Evolutionary conservation across 1,140 invertebrate genomes (phyloP).

Genomic region (Prorops nasuta): DNA sequence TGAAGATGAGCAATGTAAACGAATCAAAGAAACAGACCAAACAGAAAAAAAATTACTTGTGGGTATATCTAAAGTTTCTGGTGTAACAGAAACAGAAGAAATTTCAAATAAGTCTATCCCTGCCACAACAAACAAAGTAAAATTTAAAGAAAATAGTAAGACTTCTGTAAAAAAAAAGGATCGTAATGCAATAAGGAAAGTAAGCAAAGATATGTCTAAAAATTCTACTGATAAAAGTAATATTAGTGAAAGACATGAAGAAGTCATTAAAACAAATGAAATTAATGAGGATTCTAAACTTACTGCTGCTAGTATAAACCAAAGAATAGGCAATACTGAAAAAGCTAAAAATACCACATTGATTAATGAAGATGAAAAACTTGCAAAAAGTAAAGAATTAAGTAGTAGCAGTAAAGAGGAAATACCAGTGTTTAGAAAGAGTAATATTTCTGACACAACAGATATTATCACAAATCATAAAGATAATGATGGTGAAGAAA

Average conservation of each 20-base stretch:
- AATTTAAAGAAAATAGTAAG: neutral
- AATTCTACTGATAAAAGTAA: no score
- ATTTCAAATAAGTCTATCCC: neutral
- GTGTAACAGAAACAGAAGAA: neutral
- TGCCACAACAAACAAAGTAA: no score
- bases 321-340: conserved; percentile 4
- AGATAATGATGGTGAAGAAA: conserved; percentile 40
- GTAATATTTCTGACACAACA: conserved; percentile 15
- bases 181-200: neutral
- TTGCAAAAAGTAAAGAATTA: neutral
- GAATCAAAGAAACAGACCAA: no score
- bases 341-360: conserved; percentile 5
- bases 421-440: conserved; percentile 9
- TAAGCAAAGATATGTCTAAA: no score
- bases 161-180: neutral
- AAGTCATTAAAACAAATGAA: neutral
- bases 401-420: conserved; percentile 1
- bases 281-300: conserved; percentile 2
- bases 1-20: conserved; percentile 29
- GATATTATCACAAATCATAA: conserved; percentile 16
- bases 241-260: no score
- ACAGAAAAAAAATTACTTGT: neutral
- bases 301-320: neutral
- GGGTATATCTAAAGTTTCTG: neutral
- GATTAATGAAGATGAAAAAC: conserved; percentile 19